Conservation (phyloP, 2,797 vertebrate genomes). For the Brachyalestes nurse region DNA sequence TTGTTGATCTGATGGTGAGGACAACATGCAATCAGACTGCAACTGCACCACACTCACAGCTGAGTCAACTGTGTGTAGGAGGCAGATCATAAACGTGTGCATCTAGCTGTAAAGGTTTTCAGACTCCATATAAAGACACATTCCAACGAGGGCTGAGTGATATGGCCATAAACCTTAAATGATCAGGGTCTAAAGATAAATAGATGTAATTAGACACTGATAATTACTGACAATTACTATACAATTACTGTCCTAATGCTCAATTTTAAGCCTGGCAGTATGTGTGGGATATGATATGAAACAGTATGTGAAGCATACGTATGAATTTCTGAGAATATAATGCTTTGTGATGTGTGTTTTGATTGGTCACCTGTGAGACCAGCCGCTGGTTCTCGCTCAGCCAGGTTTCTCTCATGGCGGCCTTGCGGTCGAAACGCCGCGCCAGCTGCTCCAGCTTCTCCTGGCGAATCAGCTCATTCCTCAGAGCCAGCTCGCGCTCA, state of each 20-base stretch:
- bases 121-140: neutral
- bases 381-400: constrained; percentile 96
- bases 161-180: too few relatives aligned
- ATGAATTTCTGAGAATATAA: too few relatives aligned
- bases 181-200: too few relatives aligned
- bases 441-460: constrained; percentile 98
- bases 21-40: neutral
- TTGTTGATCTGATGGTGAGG: neutral
- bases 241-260: too few relatives aligned
- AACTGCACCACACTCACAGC: neutral
- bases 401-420: constrained; percentile 96
- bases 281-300: neutral
- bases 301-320: too few relatives aligned
- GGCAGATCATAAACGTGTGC: too few relatives aligned
- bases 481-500: constrained; percentile 89
- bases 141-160: neutral
- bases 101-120: neutral
- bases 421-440: constrained; percentile 93
- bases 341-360: too few relatives aligned
- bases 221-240: too few relatives aligned
- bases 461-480: constrained; percentile 95
- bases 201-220: too few relatives aligned
- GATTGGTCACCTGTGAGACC: constrained; percentile 86
- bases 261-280: neutral
- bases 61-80: neutral